These are phyloP conservation scores for Siniperca undulata DNA, from an alignment of 2,797 vertebrate genomes.

Conservation along the genomic window DNA sequence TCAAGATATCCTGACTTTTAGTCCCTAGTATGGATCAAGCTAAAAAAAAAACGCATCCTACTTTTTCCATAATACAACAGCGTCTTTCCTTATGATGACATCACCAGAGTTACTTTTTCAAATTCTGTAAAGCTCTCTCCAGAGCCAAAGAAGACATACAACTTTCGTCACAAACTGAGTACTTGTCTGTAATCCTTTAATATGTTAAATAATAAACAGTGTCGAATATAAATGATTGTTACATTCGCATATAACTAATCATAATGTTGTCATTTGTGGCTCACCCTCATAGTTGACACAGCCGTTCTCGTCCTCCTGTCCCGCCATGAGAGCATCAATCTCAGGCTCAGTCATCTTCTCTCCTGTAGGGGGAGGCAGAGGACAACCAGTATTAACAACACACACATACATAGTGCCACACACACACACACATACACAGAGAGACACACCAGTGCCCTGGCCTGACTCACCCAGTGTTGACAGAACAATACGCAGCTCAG, in stretches of 20 bases:
- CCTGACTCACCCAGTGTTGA: slow-evolving; percentile 94
- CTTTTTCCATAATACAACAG: neutral
- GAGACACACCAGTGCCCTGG: neutral
- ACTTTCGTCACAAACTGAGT: neutral
- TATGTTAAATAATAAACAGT: neutral
- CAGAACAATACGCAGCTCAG: slow-evolving; percentile 98
- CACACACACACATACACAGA: neutral
- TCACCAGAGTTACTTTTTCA: neutral
- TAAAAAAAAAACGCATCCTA: neutral
- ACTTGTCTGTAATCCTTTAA: neutral
- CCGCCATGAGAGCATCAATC: slow-evolving; percentile 93
- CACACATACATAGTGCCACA: neutral
- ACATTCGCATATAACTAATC: neutral
- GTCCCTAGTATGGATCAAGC: neutral
- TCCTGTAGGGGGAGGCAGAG: slow-evolving; percentile 83
- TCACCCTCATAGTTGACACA: slow-evolving; percentile 97
- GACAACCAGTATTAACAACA: slow-evolving; percentile 25
- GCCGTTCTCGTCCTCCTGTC: slow-evolving; percentile 98
- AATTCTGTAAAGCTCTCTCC: neutral
- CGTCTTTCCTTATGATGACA: neutral
- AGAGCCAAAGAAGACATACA: neutral
- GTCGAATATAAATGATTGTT: neutral
- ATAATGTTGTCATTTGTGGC: slow-evolving; percentile 31
- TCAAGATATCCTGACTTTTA: neutral
- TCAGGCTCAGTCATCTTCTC: slow-evolving; percentile 97